Percentiles rank a stretch among this genome's conserved stretches.
These are phyloP conservation scores for Ovis aries DNA, from an alignment of 2,113 vertebrate species.

Conservation along the genomic window ARS-UI_Ramb_v3.0 NC_056055.1:243825501-243826000, in stretches of 20 bases:
- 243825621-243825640: neutral
- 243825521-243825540: neutral
- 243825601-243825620: neutral
- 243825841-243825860: slow-evolving; percentile 47
- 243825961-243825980: neutral
- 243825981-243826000: neutral
- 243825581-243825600: neutral
- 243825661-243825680: neutral
- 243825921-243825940: neutral
- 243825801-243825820: slow-evolving; percentile 72
- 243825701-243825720: neutral
- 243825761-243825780: slow-evolving; percentile 61
- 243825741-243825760: slow-evolving; percentile 66
- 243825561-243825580: neutral
- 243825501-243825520: neutral
- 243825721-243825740: slow-evolving; percentile 48
- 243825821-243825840: slow-evolving; percentile 72
- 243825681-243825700: neutral
- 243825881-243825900: neutral
- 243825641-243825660: neutral
- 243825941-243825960: neutral
- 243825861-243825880: slow-evolving; percentile 12
- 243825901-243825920: neutral
- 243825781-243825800: slow-evolving; percentile 67
- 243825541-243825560: neutral